phyloP scores from a whole-genome alignment of 2,888 invertebrate genomes.

The Idaea straminata region DNA sequence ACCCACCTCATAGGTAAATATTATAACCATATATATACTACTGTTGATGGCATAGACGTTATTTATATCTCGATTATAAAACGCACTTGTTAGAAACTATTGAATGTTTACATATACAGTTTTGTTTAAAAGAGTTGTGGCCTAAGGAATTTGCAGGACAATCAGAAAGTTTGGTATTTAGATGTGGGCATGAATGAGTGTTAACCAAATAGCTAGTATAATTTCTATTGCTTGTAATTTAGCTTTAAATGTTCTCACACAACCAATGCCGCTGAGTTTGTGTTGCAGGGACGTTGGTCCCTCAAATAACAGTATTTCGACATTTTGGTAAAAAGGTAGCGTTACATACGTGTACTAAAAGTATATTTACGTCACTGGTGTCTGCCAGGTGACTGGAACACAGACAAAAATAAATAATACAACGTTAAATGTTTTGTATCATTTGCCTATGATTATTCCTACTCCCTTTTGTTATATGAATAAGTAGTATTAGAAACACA shows the following conservation, averaged over 20 bases:
- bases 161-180: slow-evolving; percentile 11
- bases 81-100: slow-evolving; percentile 52
- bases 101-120: slow-evolving; percentile 32
- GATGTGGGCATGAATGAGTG: slow-evolving; percentile 26
- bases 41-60: slow-evolving; percentile 38
- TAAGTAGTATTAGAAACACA: no score
- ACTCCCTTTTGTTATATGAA: neutral
- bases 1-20: slow-evolving; percentile 23
- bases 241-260: slow-evolving; percentile 48
- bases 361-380: slow-evolving; percentile 56
- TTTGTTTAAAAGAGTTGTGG: slow-evolving; percentile 27
- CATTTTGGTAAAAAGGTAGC: slow-evolving; percentile 73
- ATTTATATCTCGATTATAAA: slow-evolving; percentile 44
- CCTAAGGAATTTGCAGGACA: slow-evolving; percentile 30
- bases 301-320: slow-evolving; percentile 77
- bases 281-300: slow-evolving; percentile 65
- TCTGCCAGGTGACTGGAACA: slow-evolving; percentile 70
- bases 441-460: slow-evolving; percentile 29
- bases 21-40: slow-evolving; percentile 28
- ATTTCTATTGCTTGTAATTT: slow-evolving; percentile 33
- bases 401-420: slow-evolving; percentile 78
- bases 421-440: slow-evolving; percentile 64
- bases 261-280: slow-evolving; percentile 65
- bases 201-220: slow-evolving; percentile 31
- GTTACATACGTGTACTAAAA: slow-evolving; percentile 72